Percentiles rank a stretch among this genome's conserved stretches.
phyloP scores from a whole-genome alignment of 2,888 invertebrate species.

The Lottia gigantea region DNA sequence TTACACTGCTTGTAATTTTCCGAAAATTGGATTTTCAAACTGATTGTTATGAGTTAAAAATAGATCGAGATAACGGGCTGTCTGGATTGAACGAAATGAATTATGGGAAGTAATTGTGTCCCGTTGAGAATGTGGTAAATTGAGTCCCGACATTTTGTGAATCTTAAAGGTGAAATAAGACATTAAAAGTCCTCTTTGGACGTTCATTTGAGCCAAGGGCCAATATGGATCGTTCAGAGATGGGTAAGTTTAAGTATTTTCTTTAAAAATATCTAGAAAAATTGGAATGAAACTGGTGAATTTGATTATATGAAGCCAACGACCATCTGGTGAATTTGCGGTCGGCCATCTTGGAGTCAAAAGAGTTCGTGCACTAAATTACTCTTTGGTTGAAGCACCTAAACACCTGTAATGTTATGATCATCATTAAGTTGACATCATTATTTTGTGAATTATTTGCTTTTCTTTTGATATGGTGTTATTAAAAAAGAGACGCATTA shows the following conservation, averaged over 20 bases:
- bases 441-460: background rate
- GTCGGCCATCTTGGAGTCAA: slow-evolving; percentile 27
- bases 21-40: too few species aligned
- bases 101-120: slow-evolving; percentile 18
- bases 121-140: slow-evolving; percentile 16
- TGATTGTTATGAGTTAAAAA: too few species aligned
- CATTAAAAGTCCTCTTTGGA: slow-evolving; percentile 21
- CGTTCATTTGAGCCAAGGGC: slow-evolving; percentile 13
- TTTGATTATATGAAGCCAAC: background rate
- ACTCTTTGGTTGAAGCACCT: slow-evolving; percentile 4
- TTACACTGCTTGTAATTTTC: too few species aligned
- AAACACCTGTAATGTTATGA: slow-evolving; percentile 5
- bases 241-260: slow-evolving; percentile 33
- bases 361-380: slow-evolving; percentile 20
- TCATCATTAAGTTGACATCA: background rate
- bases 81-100: background rate
- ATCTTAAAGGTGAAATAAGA: slow-evolving; percentile 8
- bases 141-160: background rate
- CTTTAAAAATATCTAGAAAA: background rate
- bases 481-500: too few species aligned
- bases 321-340: slow-evolving; percentile 1
- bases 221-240: slow-evolving; percentile 39
- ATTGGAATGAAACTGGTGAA: background rate
- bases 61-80: too few species aligned
- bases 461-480: background rate